Percentiles rank a stretch among this genome's conserved stretches.
phyloP scores from a whole-genome alignment of 1,140 invertebrate species.

The Cecropterus lyciades region DNA sequence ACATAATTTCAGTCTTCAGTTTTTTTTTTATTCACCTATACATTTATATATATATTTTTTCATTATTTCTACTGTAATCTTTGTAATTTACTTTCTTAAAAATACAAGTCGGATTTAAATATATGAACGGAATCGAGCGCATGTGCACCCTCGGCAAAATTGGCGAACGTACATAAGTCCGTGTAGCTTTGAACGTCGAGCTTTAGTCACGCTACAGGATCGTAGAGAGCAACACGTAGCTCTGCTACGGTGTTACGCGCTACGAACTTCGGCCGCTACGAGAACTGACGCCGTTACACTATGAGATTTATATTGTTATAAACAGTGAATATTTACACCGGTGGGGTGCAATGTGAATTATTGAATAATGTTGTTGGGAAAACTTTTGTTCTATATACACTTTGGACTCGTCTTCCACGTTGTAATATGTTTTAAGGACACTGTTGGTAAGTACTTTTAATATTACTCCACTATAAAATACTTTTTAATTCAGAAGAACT shows the following conservation, averaged over 20 bases:
- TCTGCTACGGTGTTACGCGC: constrained; percentile 54
- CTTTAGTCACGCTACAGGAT: constrained; percentile 57
- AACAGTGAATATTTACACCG: constrained; percentile 38
- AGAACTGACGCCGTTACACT: constrained; percentile 40
- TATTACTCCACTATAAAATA: neutral
- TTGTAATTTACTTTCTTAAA: too few species aligned
- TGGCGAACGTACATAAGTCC: constrained; percentile 41
- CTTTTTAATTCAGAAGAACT: neutral
- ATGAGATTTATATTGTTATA: constrained; percentile 48
- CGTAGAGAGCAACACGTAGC: constrained; percentile 59
- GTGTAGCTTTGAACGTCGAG: constrained; percentile 29
- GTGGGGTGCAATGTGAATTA: constrained; percentile 65
- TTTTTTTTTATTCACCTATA: too few species aligned
- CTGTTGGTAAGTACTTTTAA: constrained; percentile 65
- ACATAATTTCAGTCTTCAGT: too few species aligned
- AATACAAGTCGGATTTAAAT: constrained; percentile 1
- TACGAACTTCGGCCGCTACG: constrained; percentile 67
- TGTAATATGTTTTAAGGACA: constrained; percentile 81
- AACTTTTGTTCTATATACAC: constrained; percentile 79
- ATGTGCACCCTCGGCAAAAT: constrained; percentile 62
- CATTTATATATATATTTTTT: too few species aligned
- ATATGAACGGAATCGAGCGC: constrained; percentile 50
- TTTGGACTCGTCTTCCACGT: constrained; percentile 82
- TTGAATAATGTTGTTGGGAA: constrained; percentile 79
- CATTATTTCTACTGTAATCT: too few species aligned